Base-by-base conservation (phyloP, 2,113 vertebrate genomes). In the Urocynchramus pylzowi region DNA sequence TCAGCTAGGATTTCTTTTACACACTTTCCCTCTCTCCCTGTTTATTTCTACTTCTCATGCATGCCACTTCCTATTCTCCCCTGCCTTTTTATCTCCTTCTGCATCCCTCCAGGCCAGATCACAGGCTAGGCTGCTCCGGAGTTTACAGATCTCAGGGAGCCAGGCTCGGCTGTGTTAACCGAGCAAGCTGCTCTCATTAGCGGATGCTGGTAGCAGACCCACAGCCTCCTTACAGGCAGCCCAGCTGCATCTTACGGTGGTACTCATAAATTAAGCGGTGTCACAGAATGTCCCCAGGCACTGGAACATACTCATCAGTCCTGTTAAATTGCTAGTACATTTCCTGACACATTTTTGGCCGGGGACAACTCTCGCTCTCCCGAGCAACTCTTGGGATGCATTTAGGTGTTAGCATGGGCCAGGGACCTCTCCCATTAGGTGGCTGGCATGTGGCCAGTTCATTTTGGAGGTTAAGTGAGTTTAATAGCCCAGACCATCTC, bases 271-370 rank as follows among this genome's bases (percentile, higher is more conserved):
- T 92, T 87, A 90, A 92, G 76, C 16, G n/a, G 80, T 95, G 93
- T 93, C 92, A 89, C 86, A 88, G 79, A 89, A 92, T 67, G 83
- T 95, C 92, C 85, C 83, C 75, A 85, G 95, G 90, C 90, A 65
- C 94, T 94, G 83, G 85, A 86, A 94, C 94, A 94, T 27, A 57
- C 75, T 83, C 89, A 90, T 89, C 94, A 70, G 68, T 77, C 84
- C 87, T 86, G 52, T 84, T 92, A 90, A 92, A 92, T 92, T 74
- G 64, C 79, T 78, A 75, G 89, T 93, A 93, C 65, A 54, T 95
- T 89, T 96, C 56, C 86, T 91, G 95, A 91, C 87, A 87, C 54
- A 75, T 95, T 92, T 90, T 96, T 96, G 96, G 94, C 84, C 24
- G 1, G 23, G 73, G 64, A 90, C 60, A 84, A 8, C 47, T 89